Percentiles rank a stretch among this genome's conserved stretches.
These are phyloP conservation scores for Eulemur coronatus DNA, from an alignment of 2,797 vertebrate genomes.

Conservation along the genomic window DNA sequence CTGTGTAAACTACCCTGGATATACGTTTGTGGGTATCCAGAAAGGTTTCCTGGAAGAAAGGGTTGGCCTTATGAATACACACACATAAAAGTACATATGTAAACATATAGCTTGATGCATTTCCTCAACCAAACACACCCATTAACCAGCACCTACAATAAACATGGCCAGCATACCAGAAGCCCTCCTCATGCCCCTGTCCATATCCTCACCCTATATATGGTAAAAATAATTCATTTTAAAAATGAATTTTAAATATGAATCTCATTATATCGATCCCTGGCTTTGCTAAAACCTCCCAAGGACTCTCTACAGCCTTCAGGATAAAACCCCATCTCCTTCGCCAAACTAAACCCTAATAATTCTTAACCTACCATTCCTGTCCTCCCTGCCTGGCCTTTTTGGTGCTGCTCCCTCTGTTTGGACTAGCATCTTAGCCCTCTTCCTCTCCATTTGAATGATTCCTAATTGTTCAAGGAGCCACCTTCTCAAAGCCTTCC, in stretches of 20 bases:
- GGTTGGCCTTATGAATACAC: neutral
- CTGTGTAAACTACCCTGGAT: neutral
- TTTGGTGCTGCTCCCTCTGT: neutral
- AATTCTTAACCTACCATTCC: neutral
- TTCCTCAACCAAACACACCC: neutral
- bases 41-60: neutral
- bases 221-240: neutral
- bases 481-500: neutral
- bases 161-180: neutral
- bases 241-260: neutral
- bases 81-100: neutral
- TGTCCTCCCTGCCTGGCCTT: neutral
- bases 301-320: neutral
- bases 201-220: neutral
- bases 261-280: neutral
- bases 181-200: neutral
- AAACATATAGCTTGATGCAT: neutral
- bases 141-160: neutral
- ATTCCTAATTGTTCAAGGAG: neutral
- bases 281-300: constrained; percentile 1
- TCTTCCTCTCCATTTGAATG: neutral
- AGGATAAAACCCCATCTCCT: neutral
- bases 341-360: neutral
- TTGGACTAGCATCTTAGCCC: neutral
- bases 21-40: neutral